These are phyloP conservation scores for Epizoanthus fatuus DNA, from an alignment of 92 coral and sea anemone genomes.

Conservation along the genomic window DNA sequence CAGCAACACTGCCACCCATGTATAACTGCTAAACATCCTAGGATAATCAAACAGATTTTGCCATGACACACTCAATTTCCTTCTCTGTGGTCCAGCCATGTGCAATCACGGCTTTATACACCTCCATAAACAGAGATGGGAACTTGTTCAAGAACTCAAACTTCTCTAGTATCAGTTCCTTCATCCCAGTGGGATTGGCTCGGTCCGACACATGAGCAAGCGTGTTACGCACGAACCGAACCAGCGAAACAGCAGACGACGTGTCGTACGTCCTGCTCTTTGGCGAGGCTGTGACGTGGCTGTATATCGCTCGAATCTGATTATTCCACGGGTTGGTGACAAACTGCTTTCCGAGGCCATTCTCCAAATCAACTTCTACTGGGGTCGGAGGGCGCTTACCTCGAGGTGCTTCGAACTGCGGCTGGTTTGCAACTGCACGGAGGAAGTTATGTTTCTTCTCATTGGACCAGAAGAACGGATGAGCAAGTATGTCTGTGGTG, in stretches of 20 bases:
- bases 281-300: constrained; percentile 1
- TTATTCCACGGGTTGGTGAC: not conserved
- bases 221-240: constrained; percentile 13
- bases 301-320: not conserved
- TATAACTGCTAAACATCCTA: too few species aligned
- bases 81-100: too few species aligned
- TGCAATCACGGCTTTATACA: not conserved
- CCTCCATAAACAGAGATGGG: not conserved
- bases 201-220: not conserved
- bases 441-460: constrained; percentile 7
- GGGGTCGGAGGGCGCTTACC: not conserved
- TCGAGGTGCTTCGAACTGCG: too few species aligned
- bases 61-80: not conserved
- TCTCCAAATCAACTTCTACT: not conserved
- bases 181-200: not conserved
- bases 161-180: not conserved
- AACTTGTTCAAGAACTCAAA: not conserved
- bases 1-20: too few species aligned
- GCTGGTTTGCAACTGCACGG: constrained; percentile 8
- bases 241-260: too few species aligned
- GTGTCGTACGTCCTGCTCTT: not conserved
- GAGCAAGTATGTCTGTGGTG: not conserved
- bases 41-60: too few species aligned
- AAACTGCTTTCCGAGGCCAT: constrained; percentile 7
- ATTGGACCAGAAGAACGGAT: not conserved